phyloP scores from a whole-genome alignment of 1,140 invertebrate genomes.

The Cydia splendana region DNA sequence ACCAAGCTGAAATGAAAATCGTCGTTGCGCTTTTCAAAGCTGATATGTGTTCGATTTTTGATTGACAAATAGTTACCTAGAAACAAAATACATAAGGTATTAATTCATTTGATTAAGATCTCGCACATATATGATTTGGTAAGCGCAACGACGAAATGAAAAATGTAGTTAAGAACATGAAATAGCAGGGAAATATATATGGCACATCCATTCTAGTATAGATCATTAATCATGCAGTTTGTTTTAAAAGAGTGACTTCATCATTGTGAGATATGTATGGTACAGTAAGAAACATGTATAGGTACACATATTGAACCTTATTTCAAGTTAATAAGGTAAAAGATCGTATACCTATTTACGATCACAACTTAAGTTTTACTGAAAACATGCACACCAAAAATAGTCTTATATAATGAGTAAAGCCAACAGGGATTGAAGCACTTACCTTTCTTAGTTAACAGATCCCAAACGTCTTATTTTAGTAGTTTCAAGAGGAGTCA shows the following conservation, averaged over 20 bases:
- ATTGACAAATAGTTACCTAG: too few relatives aligned
- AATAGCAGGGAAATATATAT: background rate
- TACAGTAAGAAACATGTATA: background rate
- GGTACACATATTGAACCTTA: background rate
- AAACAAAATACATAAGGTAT: too few relatives aligned
- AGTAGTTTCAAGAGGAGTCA: conserved; percentile 61
- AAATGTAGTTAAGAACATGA: background rate
- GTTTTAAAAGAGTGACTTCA: background rate
- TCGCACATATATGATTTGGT: too few relatives aligned
- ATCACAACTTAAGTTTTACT: conserved; percentile 34
- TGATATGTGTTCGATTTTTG: too few relatives aligned
- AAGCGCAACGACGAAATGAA: too few relatives aligned
- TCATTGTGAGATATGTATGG: background rate
- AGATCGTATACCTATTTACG: too few relatives aligned
- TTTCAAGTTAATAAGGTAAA: background rate
- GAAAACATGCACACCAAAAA: conserved; percentile 33
- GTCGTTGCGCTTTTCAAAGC: too few relatives aligned
- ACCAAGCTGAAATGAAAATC: background rate
- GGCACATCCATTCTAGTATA: background rate
- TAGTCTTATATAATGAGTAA: background rate
- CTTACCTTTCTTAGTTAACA: conserved; percentile 53
- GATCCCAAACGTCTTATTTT: conserved; percentile 63
- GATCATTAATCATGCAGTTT: background rate
- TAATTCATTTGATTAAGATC: too few relatives aligned
- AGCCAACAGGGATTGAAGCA: conserved; percentile 34